Base-by-base conservation (phyloP, 2,797 vertebrate genomes). In the Anabacerthia variegaticeps region DNA sequence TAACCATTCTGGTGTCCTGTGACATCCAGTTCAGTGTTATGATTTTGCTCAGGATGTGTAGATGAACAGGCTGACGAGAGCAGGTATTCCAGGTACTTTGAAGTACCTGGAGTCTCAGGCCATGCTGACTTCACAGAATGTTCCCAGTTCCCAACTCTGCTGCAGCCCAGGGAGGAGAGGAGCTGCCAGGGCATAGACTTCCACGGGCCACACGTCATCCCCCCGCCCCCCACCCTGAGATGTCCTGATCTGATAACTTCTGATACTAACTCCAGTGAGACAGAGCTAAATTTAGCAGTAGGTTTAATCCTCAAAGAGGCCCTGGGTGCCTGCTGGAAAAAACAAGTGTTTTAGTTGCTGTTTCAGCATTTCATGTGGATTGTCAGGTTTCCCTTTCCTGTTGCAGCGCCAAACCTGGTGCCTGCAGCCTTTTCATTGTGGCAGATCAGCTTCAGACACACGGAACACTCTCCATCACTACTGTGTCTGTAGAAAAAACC, bases 241-340 rank as follows among this genome's bases (percentile, higher is more conserved):
- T 95, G 93, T 94, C 75, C 95, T 91, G 91, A 91, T 91, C 90
- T 80, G 91, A 58, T 90, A 85, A 89, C 95, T 96, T 92, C 93
- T 95, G 91, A 86, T 88, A 49, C 83, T 32, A 80, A 95, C 84
- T 72, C 84, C 8, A 81, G 81, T 24, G 81, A 82, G 88, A 65
- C 5, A 54, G 0, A 80, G 82, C 95, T 97, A 96, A 96, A 93
- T 87, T 95, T 97, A 96, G 96, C 79, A 20, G 28, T 3, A 63
- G 73, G 59, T 95, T 95, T 96, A 96, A 97, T 96, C 94, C 86
- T 93, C 83, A 54, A 65, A 92, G 95, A 88, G 92, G 85, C 93
- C 88, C 80, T 51, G 20, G 74, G 39, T 95, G 93, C 89, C 91
- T 26, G 82, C 75, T 85, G 89, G 92, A 91, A 94, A 93, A 92